Percentiles rank a stretch among this genome's conserved stretches.
phyloP scores from a whole-genome alignment of 2,113 vertebrate species.

The Odontesthes bonariensis region DNA sequence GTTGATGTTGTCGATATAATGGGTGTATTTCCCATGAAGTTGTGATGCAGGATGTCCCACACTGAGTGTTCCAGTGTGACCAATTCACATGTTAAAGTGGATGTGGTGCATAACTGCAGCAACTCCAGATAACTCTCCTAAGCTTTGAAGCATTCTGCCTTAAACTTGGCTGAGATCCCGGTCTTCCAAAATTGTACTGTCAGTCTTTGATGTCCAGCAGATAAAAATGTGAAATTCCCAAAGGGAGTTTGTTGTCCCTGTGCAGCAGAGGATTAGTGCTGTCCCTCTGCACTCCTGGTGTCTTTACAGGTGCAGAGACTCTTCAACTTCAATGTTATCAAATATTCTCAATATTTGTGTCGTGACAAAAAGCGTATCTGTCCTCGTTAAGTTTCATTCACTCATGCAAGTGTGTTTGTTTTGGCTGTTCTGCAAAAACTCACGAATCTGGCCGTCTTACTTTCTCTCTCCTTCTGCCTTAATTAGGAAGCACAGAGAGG shows the following conservation, averaged over 20 bases:
- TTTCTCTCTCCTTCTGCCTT: constrained; percentile 59
- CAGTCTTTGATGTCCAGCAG: constrained; percentile 62
- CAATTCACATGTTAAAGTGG: constrained; percentile 30
- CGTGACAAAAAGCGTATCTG: not conserved
- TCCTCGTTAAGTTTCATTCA: not conserved
- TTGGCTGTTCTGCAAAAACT: constrained; percentile 54
- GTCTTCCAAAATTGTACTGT: constrained; percentile 29
- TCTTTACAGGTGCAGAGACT: constrained; percentile 9
- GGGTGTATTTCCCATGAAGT: constrained; percentile 54
- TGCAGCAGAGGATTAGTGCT: not conserved
- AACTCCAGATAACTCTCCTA: constrained; percentile 55
- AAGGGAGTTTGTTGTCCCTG: constrained; percentile 20
- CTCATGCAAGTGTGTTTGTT: constrained; percentile 22
- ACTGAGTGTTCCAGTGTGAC: constrained; percentile 11
- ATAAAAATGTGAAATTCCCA: constrained; percentile 53
- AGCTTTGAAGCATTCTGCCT: constrained; percentile 43
- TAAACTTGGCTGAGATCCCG: constrained; percentile 45
- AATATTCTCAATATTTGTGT: not conserved
- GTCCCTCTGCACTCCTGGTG: not conserved
- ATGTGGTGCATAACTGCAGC: constrained; percentile 43
- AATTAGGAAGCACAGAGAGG: constrained; percentile 72
- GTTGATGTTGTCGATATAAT: constrained; percentile 28
- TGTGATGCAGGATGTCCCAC: constrained; percentile 29
- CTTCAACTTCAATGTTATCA: not conserved
- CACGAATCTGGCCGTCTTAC: constrained; percentile 11